Evolutionary conservation across 2,797 vertebrate genomes (phyloP).

Genomic region (Schizopygopsis malacanthus): DNA sequence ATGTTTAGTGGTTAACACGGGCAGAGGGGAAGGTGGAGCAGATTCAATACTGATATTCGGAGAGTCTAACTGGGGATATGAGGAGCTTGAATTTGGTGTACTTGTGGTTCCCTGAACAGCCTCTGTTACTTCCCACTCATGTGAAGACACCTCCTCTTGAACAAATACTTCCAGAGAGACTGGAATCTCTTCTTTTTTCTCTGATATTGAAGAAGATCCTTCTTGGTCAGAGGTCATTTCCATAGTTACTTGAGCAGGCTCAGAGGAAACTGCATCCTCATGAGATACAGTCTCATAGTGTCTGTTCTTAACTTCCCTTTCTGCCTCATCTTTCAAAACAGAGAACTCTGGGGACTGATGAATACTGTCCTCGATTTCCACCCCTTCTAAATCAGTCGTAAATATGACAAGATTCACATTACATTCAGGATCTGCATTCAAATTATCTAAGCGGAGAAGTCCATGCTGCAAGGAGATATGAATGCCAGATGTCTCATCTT

Average conservation of each 20-base stretch:
- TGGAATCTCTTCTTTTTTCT: conserved; percentile 60
- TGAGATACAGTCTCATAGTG: conserved; percentile 66
- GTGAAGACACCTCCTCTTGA: conserved; percentile 54
- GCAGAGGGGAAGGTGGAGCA: conserved; percentile 58
- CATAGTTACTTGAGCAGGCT: conserved; percentile 50
- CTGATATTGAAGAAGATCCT: conserved; percentile 57
- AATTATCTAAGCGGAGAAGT: conserved; percentile 62
- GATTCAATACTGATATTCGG: conserved; percentile 50
- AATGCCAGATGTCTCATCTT: conserved; percentile 37
- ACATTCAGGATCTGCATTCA: conserved; percentile 60
- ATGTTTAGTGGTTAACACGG: conserved; percentile 54
- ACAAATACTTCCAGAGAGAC: conserved; percentile 56
- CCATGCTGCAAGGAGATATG: conserved; percentile 39
- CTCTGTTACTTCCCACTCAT: conserved; percentile 36
- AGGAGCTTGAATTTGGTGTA: conserved; percentile 68
- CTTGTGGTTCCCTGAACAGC: conserved; percentile 59
- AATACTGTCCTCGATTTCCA: conserved; percentile 24
- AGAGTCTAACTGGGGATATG: conserved; percentile 22
- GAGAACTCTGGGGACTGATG: conserved; percentile 30
- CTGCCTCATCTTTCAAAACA: conserved; percentile 50
- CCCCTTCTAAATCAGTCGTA: conserved; percentile 27
- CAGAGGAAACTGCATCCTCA: conserved; percentile 61
- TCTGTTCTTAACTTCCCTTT: conserved; percentile 57
- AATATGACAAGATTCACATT: conserved; percentile 34
- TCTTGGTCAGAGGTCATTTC: conserved; percentile 61